These are phyloP conservation scores for Parelbella ahira DNA, from an alignment of 2,888 invertebrate genomes.

Conservation along the genomic window DNA sequence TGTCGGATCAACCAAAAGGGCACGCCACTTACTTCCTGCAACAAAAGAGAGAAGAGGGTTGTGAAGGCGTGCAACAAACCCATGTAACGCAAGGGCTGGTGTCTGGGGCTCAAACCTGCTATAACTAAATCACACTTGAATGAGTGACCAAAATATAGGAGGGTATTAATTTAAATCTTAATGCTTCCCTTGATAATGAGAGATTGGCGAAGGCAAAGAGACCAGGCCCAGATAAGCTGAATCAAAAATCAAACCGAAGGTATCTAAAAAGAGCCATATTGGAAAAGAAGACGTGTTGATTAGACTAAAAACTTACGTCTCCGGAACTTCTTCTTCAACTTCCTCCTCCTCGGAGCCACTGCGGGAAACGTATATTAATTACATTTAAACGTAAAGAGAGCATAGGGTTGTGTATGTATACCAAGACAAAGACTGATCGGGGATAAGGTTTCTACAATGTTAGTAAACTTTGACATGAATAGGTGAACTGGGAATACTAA, in stretches of 20 bases:
- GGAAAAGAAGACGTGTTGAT: conserved; percentile 31
- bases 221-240: conserved; percentile 68
- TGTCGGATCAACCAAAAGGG: conserved; percentile 75
- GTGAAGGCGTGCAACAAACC: conserved; percentile 72
- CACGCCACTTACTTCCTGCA: conserved; percentile 81
- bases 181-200: conserved; percentile 30
- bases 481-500: conserved; percentile 9
- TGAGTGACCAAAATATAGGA: conserved; percentile 15
- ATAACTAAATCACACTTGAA: conserved; percentile 20
- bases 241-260: conserved; percentile 61
- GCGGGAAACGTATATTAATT: conserved; percentile 45
- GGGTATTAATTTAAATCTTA: conserved; percentile 16
- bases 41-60: conserved; percentile 75
- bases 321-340: conserved; percentile 88
- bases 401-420: conserved; percentile 4
- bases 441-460: conserved; percentile 4
- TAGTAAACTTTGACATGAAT: conserved; percentile 16
- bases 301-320: conserved; percentile 83
- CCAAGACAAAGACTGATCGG: conserved; percentile 2
- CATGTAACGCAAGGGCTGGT: conserved; percentile 45
- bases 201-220: conserved; percentile 64
- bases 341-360: conserved; percentile 87
- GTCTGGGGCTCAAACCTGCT: conserved; percentile 22
- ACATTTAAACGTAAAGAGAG: conserved; percentile 9
- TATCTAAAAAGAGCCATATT: conserved; percentile 50